Evolutionary conservation across 2,113 vertebrate species (phyloP).

Genomic region (Podarcis cretensis): DNA sequence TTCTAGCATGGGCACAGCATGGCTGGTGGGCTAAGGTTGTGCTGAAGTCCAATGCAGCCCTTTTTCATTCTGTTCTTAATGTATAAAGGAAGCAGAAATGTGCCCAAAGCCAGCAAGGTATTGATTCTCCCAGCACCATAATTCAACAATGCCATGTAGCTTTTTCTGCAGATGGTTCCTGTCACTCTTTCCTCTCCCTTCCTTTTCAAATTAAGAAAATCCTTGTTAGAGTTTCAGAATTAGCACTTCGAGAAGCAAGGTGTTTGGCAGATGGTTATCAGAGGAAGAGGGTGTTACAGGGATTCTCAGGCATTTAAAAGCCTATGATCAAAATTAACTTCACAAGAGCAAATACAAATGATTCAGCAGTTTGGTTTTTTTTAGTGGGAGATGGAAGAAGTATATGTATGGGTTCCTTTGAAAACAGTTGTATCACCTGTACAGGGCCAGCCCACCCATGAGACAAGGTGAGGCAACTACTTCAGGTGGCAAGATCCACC

Average conservation of each 20-base stretch:
- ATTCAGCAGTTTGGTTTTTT: too few relatives aligned
- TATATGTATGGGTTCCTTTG: too few relatives aligned
- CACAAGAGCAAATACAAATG: not conserved
- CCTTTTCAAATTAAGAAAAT: conserved; percentile 3
- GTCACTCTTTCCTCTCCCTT: not conserved
- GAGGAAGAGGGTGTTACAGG: not conserved
- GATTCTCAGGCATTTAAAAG: not conserved
- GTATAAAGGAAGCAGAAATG: not conserved
- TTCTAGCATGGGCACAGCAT: not conserved
- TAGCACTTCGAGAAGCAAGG: not conserved
- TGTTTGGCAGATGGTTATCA: conserved; percentile 8
- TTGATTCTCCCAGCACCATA: not conserved
- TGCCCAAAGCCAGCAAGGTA: not conserved
- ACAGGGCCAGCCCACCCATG: too few relatives aligned
- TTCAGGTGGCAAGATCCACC: too few relatives aligned
- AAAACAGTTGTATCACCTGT: too few relatives aligned
- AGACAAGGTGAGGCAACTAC: too few relatives aligned
- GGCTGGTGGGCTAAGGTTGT: not conserved
- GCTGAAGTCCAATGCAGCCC: not conserved
- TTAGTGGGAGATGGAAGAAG: too few relatives aligned
- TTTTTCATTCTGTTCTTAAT: not conserved
- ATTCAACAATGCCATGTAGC: not conserved
- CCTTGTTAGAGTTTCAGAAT: not conserved
- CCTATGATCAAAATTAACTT: not conserved
- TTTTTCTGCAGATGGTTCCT: not conserved